Conservation (phyloP, 2,888 invertebrate genomes). For the Xylophagus ater region DNA sequence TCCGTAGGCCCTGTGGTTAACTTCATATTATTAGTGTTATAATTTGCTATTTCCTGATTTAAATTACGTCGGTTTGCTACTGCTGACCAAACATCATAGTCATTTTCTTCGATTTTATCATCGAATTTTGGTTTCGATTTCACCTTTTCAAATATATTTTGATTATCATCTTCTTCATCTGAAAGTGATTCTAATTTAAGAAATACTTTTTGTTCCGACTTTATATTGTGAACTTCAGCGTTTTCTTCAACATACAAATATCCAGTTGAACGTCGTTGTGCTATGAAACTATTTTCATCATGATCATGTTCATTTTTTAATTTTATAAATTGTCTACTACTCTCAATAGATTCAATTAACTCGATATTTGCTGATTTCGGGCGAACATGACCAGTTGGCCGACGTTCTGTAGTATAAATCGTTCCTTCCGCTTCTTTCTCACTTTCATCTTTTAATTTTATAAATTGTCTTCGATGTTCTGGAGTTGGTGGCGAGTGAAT, state of each 20-base stretch:
- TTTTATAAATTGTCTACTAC: no score
- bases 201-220: no score
- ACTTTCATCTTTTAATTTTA: no score
- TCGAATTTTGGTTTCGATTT: constrained; percentile 1
- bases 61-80: constrained; percentile 42
- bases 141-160: constrained; percentile 4
- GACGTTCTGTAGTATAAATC: constrained; percentile 5
- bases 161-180: constrained; percentile 19
- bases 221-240: no score
- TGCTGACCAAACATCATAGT: constrained; percentile 42
- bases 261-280: constrained; percentile 2
- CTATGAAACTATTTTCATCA: neutral
- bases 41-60: constrained; percentile 34
- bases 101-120: constrained; percentile 18
- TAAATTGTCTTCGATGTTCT: no score
- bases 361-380: no score
- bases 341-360: no score
- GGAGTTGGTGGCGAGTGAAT: no score
- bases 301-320: no score
- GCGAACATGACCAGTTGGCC: constrained; percentile 10
- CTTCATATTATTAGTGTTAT: no score
- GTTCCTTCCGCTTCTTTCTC: neutral
- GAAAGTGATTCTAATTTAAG: constrained; percentile 1
- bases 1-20: constrained; percentile 14
- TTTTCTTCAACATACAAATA: no score